Conservation (phyloP, 2,888 invertebrate species). For the Luperina testacea region DNA sequence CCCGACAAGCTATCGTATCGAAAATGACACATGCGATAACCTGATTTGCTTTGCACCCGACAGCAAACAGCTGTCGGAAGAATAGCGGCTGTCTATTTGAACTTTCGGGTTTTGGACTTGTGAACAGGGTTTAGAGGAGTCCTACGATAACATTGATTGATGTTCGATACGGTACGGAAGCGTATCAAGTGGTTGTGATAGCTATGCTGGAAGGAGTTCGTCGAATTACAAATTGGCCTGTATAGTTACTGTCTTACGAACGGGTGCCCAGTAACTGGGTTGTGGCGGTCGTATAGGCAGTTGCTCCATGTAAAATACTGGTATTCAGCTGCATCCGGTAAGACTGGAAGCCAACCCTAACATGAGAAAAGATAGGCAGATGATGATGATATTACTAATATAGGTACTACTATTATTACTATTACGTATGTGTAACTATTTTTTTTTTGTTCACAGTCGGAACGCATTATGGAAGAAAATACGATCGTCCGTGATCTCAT, state of each 20-base stretch:
- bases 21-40: too few relatives aligned
- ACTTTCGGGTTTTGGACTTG: too few relatives aligned
- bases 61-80: too few relatives aligned
- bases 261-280: background rate
- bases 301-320: background rate
- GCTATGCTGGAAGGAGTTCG: too few relatives aligned
- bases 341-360: background rate
- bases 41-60: too few relatives aligned
- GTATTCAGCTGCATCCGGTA: background rate
- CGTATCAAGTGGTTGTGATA: too few relatives aligned
- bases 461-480: slow-evolving; percentile 90
- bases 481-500: slow-evolving; percentile 92
- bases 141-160: too few relatives aligned
- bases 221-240: background rate
- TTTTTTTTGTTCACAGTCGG: slow-evolving; percentile 78
- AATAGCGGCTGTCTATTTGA: too few relatives aligned
- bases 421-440: background rate
- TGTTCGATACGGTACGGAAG: too few relatives aligned
- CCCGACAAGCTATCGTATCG: too few relatives aligned
- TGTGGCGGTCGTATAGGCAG: background rate
- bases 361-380: background rate
- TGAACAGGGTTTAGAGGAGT: too few relatives aligned
- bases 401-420: background rate
- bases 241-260: background rate
- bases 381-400: background rate